Evolutionary conservation across 2,888 invertebrate genomes (phyloP).

Genomic region (Rosalia funebris): DNA sequence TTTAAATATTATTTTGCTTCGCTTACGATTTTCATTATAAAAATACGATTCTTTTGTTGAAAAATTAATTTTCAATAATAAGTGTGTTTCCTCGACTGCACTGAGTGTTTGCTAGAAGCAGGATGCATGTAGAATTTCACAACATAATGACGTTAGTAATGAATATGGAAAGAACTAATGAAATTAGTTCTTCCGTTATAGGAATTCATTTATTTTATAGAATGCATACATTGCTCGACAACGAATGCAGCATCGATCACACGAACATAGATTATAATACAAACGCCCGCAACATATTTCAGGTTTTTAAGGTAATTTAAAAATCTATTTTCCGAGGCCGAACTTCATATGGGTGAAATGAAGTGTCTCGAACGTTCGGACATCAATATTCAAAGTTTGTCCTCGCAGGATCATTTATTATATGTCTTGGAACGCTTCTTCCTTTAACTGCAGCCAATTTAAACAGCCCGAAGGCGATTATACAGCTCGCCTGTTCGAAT

Average conservation of each 20-base stretch:
- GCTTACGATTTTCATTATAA: too few relatives aligned
- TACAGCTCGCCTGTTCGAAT: constrained; percentile 51
- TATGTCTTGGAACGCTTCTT: constrained; percentile 54
- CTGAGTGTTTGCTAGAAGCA: too few relatives aligned
- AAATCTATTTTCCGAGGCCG: constrained; percentile 57
- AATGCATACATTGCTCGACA: neutral
- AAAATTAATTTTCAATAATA: too few relatives aligned
- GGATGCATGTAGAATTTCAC: too few relatives aligned
- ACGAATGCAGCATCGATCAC: constrained; percentile 7
- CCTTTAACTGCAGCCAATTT: constrained; percentile 54
- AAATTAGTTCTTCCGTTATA: neutral
- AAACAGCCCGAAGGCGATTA: constrained; percentile 47
- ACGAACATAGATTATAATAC: constrained; percentile 37
- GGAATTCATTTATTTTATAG: neutral
- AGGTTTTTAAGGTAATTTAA: constrained; percentile 49
- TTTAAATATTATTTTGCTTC: too few relatives aligned
- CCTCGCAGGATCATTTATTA: constrained; percentile 62
- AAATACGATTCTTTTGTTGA: too few relatives aligned
- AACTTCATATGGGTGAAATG: constrained; percentile 54
- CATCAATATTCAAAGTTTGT: constrained; percentile 64
- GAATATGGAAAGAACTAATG: too few relatives aligned
- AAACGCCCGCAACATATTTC: constrained; percentile 46
- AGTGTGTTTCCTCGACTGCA: too few relatives aligned
- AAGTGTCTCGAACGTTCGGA: constrained; percentile 56
- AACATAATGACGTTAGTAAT: too few relatives aligned